These are phyloP conservation scores for Zeuzera pyrina DNA, from an alignment of 2,888 invertebrate genomes.

Conservation along the genomic window DNA sequence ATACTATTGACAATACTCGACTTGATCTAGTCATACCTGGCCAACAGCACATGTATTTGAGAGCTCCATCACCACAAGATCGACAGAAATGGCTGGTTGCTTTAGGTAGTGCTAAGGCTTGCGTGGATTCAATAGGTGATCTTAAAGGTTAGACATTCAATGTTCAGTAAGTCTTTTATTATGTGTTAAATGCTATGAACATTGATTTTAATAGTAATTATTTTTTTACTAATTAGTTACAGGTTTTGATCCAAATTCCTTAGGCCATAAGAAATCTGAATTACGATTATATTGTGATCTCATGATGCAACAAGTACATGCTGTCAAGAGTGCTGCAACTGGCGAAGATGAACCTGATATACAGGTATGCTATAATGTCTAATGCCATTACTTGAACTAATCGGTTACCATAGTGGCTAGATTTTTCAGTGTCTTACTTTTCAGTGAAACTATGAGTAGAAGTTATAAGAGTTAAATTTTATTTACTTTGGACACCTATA, in stretches of 20 bases:
- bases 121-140: constrained; percentile 61
- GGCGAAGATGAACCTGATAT: constrained; percentile 72
- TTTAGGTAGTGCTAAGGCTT: constrained; percentile 84
- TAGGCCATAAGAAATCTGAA: constrained; percentile 84
- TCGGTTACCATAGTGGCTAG: too few species aligned
- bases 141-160: constrained; percentile 8
- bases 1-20: constrained; percentile 78
- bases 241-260: constrained; percentile 68
- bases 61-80: constrained; percentile 83
- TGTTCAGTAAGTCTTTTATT: neutral
- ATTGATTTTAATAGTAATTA: too few species aligned
- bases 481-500: too few species aligned
- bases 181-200: neutral
- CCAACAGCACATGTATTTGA: constrained; percentile 85
- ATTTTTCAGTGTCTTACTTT: neutral
- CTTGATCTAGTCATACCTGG: constrained; percentile 86
- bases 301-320: constrained; percentile 88
- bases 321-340: constrained; percentile 77
- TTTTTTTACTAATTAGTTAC: constrained; percentile 31
- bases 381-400: too few species aligned
- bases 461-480: constrained; percentile 1
- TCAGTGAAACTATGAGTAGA: too few species aligned
- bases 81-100: constrained; percentile 88
- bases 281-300: constrained; percentile 85
- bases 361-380: too few species aligned